A percentile compares a stretch with the other conserved stretches of the same genome.
phyloP scores from a whole-genome alignment of 1,140 invertebrate species.

The Mya arenaria region DNA sequence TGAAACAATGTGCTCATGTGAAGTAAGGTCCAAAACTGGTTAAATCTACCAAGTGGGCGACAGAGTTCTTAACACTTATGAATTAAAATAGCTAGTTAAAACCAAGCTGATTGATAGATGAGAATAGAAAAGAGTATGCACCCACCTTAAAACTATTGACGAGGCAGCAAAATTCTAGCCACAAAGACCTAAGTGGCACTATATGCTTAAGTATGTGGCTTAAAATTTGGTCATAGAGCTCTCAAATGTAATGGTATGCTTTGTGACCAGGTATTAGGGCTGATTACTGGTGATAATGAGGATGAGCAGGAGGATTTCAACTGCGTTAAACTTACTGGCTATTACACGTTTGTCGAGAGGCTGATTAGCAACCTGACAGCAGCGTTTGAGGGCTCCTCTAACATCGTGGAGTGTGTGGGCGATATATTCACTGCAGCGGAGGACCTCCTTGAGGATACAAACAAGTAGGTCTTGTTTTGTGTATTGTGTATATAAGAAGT shows the following conservation, averaged over 20 bases:
- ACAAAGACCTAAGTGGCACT: neutral
- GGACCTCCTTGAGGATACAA: neutral
- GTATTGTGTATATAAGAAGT: too few relatives aligned
- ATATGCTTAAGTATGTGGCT: neutral
- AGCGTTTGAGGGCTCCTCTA: neutral
- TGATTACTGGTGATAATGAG: neutral
- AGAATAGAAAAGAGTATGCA: too few relatives aligned
- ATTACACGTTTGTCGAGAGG: neutral
- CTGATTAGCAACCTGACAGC: neutral
- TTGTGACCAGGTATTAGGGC: neutral
- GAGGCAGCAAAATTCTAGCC: neutral
- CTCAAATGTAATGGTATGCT: neutral
- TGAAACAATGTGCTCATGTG: too few relatives aligned
- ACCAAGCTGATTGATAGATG: too few relatives aligned
- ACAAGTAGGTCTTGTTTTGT: conserved; percentile 18
- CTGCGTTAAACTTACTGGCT: neutral
- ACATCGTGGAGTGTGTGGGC: conserved; percentile 6
- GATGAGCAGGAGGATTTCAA: neutral
- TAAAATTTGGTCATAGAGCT: neutral
- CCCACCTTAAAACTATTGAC: too few relatives aligned
- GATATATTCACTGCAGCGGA: neutral
- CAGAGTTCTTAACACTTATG: too few relatives aligned
- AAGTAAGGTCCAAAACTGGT: too few relatives aligned
- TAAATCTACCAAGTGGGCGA: too few relatives aligned
- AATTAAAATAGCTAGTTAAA: too few relatives aligned